Conservation (phyloP, 2,888 invertebrate species). For the Morpho deidamia region DNA sequence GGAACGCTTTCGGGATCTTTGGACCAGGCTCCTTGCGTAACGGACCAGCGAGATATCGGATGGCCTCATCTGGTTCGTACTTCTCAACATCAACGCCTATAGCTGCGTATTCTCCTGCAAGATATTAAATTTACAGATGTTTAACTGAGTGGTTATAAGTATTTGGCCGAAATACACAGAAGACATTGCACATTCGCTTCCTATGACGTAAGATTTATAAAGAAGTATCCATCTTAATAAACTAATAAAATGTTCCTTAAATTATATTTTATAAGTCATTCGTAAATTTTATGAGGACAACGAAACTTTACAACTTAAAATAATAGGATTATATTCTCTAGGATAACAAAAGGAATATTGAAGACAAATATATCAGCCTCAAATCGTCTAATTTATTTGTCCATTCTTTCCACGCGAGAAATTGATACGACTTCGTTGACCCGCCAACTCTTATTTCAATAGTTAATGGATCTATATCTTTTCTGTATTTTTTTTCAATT, state of each 20-base stretch:
- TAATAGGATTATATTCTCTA: slow-evolving; percentile 38
- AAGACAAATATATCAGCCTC: slow-evolving; percentile 50
- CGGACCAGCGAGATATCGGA: slow-evolving; percentile 88
- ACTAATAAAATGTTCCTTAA: too few relatives aligned
- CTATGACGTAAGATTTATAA: too few relatives aligned
- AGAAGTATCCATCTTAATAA: too few relatives aligned
- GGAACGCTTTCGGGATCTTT: slow-evolving; percentile 83
- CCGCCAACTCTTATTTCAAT: slow-evolving; percentile 1
- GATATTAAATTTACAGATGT: background rate
- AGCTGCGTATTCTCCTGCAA: slow-evolving; percentile 93
- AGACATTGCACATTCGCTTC: too few relatives aligned
- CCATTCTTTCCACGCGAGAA: slow-evolving; percentile 18
- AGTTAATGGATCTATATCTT: slow-evolving; percentile 5
- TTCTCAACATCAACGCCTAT: slow-evolving; percentile 94
- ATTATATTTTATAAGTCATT: background rate
- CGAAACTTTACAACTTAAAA: slow-evolving; percentile 30
- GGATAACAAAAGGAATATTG: slow-evolving; percentile 46
- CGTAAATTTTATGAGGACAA: background rate
- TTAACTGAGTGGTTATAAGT: too few relatives aligned
- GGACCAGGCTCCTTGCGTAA: slow-evolving; percentile 81
- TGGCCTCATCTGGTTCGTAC: slow-evolving; percentile 87
- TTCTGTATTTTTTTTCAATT: background rate
- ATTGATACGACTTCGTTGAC: slow-evolving; percentile 9
- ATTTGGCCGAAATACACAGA: too few relatives aligned
- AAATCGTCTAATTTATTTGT: slow-evolving; percentile 24